phyloP scores from a whole-genome alignment of 2,113 vertebrate species.

The Pampusana beccarii region DNA sequence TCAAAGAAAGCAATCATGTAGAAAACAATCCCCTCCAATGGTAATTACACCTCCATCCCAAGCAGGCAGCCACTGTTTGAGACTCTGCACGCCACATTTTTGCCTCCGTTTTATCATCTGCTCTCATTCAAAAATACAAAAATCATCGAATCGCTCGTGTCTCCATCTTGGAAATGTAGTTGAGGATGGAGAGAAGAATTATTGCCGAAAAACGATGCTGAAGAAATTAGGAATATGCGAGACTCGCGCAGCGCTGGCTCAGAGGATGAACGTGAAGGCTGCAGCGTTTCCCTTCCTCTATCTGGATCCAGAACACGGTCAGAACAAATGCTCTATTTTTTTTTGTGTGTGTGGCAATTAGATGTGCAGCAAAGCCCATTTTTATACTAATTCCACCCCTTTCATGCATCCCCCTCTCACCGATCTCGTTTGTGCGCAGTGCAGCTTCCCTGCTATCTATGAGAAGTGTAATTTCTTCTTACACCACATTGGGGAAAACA shows the following conservation, averaged over 20 bases:
- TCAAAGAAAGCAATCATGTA: neutral
- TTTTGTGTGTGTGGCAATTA: neutral
- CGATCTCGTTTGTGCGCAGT: neutral
- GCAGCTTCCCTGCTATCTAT: neutral
- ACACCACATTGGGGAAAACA: neutral
- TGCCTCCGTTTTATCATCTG: neutral
- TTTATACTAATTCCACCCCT: neutral
- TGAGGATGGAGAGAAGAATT: neutral
- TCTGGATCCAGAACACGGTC: neutral
- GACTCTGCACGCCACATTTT: neutral
- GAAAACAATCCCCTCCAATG: neutral
- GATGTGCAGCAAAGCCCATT: neutral
- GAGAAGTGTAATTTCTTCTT: neutral
- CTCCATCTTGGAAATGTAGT: neutral
- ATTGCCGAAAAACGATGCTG: neutral
- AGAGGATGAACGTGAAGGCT: neutral
- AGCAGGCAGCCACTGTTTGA: neutral
- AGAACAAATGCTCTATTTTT: neutral
- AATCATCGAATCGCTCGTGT: neutral
- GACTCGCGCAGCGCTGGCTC: neutral
- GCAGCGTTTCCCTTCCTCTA: neutral
- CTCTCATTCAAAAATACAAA: neutral
- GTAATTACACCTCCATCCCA: neutral
- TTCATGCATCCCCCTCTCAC: neutral
- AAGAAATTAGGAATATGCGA: neutral